Conservation (phyloP, 1,140 invertebrate genomes). For the Dysdera silvatica region DNA sequence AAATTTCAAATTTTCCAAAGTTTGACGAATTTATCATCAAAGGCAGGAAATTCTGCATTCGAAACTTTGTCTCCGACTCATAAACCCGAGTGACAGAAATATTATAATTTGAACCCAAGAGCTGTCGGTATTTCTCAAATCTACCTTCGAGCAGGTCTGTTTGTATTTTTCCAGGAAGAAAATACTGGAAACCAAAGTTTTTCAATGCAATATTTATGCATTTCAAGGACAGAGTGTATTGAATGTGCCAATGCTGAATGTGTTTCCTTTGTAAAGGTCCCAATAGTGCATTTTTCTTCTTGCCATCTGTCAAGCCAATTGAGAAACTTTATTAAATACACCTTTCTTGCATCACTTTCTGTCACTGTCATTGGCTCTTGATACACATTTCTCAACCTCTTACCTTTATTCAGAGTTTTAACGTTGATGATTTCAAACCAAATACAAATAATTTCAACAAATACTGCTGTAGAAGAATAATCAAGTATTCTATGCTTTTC, state of each 20-base stretch:
- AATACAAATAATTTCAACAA: background rate
- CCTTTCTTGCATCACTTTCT: background rate
- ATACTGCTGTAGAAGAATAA: background rate
- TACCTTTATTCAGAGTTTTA: background rate
- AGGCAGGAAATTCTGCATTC: no score
- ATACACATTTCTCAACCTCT: background rate
- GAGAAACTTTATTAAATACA: background rate
- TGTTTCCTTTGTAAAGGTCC: background rate
- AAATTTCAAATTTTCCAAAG: no score
- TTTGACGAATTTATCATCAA: no score
- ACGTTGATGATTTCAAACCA: background rate
- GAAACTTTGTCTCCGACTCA: background rate
- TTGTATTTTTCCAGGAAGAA: background rate
- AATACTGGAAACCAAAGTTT: background rate
- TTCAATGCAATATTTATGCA: background rate
- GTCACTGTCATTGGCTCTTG: background rate
- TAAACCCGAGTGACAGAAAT: background rate
- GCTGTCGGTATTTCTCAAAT: background rate
- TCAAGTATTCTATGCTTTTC: background rate
- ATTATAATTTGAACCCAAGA: background rate
- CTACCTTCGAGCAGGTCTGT: background rate
- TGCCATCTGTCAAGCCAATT: background rate
- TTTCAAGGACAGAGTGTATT: background rate
- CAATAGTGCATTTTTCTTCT: background rate
- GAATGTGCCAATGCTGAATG: background rate